Evolutionary conservation across 2,113 vertebrate species (phyloP).

Genomic region (Antechinus stuartii): DNA sequence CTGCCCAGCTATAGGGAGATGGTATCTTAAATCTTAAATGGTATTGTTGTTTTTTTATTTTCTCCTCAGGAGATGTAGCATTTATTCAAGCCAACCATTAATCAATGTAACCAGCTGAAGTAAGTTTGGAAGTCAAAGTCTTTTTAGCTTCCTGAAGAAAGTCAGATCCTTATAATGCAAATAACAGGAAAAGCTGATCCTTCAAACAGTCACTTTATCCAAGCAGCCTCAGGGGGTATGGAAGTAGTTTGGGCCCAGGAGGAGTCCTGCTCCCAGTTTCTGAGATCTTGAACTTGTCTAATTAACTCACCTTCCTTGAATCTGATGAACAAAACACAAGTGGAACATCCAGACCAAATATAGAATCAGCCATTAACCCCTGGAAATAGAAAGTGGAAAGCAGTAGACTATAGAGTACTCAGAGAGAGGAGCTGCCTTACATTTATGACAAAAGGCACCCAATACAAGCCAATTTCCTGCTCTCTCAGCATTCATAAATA

Average conservation of each 20-base stretch:
- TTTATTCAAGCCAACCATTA: constrained; percentile 23
- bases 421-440: constrained; percentile 37
- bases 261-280: constrained; percentile 46
- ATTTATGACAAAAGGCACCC: constrained; percentile 28
- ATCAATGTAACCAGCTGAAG: constrained; percentile 28
- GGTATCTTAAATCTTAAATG: neutral
- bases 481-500: constrained; percentile 5
- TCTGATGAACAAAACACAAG: constrained; percentile 67
- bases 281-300: constrained; percentile 56
- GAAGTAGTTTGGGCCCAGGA: constrained; percentile 53
- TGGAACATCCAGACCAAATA: constrained; percentile 69
- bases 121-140: neutral
- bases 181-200: constrained; percentile 34
- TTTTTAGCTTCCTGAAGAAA: constrained; percentile 35
- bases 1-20: neutral
- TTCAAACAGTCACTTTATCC: constrained; percentile 19
- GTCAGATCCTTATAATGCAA: constrained; percentile 16
- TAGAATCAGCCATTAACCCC: constrained; percentile 59
- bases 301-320: constrained; percentile 63
- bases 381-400: constrained; percentile 67
- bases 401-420: constrained; percentile 15
- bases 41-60: too few species aligned
- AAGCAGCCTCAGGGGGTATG: constrained; percentile 13
- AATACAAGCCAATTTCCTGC: neutral
- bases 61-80: constrained; percentile 6